phyloP scores from a whole-genome alignment of 2,888 invertebrate species.

The Drosophila antonietae region DNA sequence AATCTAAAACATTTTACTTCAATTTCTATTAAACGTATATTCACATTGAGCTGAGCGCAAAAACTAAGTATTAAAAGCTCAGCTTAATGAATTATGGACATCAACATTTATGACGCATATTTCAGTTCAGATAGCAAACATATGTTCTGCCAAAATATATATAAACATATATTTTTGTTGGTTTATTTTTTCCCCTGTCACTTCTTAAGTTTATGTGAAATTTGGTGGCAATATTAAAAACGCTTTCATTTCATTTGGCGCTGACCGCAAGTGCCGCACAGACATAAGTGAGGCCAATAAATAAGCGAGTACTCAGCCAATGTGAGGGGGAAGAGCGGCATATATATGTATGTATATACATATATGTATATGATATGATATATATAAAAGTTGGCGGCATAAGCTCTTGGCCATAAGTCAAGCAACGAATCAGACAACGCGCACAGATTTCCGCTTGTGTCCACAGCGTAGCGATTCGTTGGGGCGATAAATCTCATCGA shows the following conservation, averaged over 20 bases:
- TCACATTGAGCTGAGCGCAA: background rate
- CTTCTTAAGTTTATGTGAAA: slow-evolving; percentile 23
- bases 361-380: slow-evolving; percentile 7
- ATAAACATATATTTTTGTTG: background rate
- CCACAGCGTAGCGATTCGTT: slow-evolving; percentile 10
- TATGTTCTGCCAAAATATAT: background rate
- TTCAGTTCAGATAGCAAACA: background rate
- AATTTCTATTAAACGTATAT: background rate
- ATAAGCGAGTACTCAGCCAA: slow-evolving; percentile 35
- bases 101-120: slow-evolving; percentile 12
- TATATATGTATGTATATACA: slow-evolving; percentile 28
- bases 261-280: slow-evolving; percentile 43
- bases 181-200: slow-evolving; percentile 3
- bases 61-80: background rate
- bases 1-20: background rate
- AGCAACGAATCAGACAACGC: slow-evolving; percentile 30
- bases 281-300: slow-evolving; percentile 49
- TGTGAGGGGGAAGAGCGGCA: slow-evolving; percentile 17
- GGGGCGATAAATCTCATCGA: slow-evolving; percentile 73
- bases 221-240: slow-evolving; percentile 49
- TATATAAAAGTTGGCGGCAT: slow-evolving; percentile 58
- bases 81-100: slow-evolving; percentile 1
- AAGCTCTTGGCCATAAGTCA: slow-evolving; percentile 70
- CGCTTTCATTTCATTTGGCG: slow-evolving; percentile 50
- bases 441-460: slow-evolving; percentile 37